Percentiles rank a stretch among this genome's conserved stretches.
Conservation (phyloP, 1,140 invertebrate genomes). For the Ridgeia piscesae region DNA sequence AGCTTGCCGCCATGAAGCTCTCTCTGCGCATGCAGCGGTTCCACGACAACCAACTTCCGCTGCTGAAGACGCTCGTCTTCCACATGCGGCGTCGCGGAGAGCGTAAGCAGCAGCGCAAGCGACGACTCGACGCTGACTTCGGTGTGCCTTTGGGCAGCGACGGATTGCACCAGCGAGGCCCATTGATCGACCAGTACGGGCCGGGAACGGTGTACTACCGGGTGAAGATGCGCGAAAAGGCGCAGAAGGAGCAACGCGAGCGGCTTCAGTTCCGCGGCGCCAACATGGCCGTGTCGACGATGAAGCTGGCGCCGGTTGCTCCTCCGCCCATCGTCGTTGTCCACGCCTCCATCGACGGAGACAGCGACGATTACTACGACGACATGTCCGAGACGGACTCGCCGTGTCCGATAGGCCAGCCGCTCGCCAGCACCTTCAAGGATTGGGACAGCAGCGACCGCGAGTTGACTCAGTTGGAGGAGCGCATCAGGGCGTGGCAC, state of each 20-base stretch:
- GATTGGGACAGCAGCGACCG: slow-evolving; percentile 25
- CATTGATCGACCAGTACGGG: slow-evolving; percentile 31
- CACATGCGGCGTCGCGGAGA: not conserved
- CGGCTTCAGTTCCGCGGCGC: not conserved
- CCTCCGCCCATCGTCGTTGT: not conserved
- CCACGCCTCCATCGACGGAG: not conserved
- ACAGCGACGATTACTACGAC: slow-evolving; percentile 10
- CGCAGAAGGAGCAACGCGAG: not conserved
- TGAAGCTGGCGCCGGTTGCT: not conserved
- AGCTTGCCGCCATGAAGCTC: slow-evolving; percentile 45
- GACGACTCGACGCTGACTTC: not conserved
- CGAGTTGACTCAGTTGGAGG: slow-evolving; percentile 17
- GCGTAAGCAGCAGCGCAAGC: not conserved
- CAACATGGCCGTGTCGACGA: not conserved
- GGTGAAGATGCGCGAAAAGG: slow-evolving; percentile 23
- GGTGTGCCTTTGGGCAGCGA: not conserved
- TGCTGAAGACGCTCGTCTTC: slow-evolving; percentile 26
- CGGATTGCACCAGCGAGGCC: slow-evolving; percentile 18
- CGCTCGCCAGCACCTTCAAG: slow-evolving; percentile 9
- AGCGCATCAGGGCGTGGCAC: slow-evolving; percentile 24
- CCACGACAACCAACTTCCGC: slow-evolving; percentile 21
- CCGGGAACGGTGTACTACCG: slow-evolving; percentile 32
- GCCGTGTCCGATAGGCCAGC: not conserved
- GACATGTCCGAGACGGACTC: not conserved
- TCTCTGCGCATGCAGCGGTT: slow-evolving; percentile 34